Evolutionary conservation across 2,888 invertebrate species (phyloP).

Genomic region (Eilema griseolum): DNA sequence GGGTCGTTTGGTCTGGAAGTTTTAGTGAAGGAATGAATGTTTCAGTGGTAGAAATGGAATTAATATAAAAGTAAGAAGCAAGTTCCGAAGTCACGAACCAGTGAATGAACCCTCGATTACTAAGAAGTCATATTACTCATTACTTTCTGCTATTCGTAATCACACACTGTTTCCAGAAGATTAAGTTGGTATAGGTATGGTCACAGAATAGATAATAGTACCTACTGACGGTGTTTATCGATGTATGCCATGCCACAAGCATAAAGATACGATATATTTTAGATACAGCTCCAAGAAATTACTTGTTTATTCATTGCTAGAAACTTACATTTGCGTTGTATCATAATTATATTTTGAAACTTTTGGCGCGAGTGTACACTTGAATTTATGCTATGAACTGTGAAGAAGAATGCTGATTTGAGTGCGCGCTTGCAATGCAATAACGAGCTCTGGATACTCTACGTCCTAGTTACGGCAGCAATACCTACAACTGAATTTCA

Average conservation of each 20-base stretch:
- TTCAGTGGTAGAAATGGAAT: neutral
- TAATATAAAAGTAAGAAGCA: neutral
- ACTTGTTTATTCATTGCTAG: neutral
- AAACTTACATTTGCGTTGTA: neutral
- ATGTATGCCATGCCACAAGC: neutral
- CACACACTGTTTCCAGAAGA: neutral
- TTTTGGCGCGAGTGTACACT: neutral
- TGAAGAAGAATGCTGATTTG: neutral
- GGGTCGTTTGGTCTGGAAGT: neutral
- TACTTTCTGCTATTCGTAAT: slow-evolving; percentile 5
- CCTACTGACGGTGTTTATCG: too few relatives aligned
- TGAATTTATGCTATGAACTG: neutral
- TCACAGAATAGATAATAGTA: too few relatives aligned
- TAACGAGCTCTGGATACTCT: neutral
- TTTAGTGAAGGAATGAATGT: slow-evolving; percentile 8
- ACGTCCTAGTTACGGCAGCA: neutral
- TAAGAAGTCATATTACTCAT: slow-evolving; percentile 3
- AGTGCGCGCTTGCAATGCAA: neutral
- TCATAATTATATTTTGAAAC: neutral
- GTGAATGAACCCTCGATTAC: neutral
- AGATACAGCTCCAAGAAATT: neutral
- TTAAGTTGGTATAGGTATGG: neutral
- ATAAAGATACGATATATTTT: neutral
- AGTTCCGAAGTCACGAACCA: neutral
- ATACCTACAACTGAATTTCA: neutral